Conservation (phyloP, 1,140 invertebrate species). For the Heterodera carotae region DNA sequence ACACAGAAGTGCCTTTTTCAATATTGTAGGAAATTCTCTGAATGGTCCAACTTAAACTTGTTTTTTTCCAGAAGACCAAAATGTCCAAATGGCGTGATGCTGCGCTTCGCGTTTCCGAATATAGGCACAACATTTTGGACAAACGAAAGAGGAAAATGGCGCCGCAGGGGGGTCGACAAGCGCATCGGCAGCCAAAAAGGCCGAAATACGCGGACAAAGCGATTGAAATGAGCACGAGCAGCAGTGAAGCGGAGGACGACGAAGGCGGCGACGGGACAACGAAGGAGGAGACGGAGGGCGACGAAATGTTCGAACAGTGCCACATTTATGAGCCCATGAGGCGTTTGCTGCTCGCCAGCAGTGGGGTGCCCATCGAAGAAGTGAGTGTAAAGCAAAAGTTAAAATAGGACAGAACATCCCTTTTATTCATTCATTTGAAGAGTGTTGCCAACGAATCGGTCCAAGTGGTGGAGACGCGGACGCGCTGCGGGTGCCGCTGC, state of each 20-base stretch:
- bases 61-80: neutral
- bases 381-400: neutral
- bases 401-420: neutral
- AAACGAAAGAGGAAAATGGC: neutral
- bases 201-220: constrained; percentile 1
- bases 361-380: constrained; percentile 4
- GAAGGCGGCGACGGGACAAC: too few species aligned
- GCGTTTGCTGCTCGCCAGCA: neutral
- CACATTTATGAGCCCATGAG: constrained; percentile 17
- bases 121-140: neutral
- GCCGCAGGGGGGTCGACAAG: too few species aligned
- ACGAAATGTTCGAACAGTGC: constrained; percentile 7
- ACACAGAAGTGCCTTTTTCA: too few species aligned
- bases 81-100: neutral
- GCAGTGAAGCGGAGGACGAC: constrained; percentile 1
- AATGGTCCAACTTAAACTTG: too few species aligned
- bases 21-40: too few species aligned
- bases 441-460: constrained; percentile 2
- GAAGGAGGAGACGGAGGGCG: neutral
- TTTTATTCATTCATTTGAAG: constrained; percentile 5
- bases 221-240: constrained; percentile 18
- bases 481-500: constrained; percentile 37
- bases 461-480: constrained; percentile 17
- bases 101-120: neutral
- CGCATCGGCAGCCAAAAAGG: neutral